Evolutionary conservation across 2,113 vertebrate species (phyloP).

Genomic region (Myrmecobius fasciatus): DNA sequence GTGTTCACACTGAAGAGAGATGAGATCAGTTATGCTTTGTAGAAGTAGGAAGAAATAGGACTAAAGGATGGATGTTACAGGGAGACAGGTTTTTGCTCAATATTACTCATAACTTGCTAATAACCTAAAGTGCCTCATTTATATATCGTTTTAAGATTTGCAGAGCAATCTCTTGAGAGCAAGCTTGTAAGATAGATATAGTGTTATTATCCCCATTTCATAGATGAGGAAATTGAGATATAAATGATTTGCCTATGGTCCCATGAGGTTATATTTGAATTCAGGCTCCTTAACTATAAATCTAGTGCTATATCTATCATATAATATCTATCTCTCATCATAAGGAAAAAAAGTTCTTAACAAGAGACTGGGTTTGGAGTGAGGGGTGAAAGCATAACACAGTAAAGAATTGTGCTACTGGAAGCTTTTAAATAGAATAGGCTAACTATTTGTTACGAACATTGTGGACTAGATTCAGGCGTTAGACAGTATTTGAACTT

Average conservation of each 20-base stretch:
- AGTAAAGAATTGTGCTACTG: neutral
- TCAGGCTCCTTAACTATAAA: neutral
- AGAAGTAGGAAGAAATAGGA: neutral
- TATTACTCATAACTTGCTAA: neutral
- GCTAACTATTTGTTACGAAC: neutral
- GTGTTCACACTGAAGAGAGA: neutral
- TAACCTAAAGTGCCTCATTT: neutral
- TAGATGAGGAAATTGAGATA: neutral
- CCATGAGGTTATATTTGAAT: neutral
- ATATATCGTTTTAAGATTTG: neutral
- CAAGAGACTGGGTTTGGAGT: neutral
- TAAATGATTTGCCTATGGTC: neutral
- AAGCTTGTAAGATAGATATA: neutral
- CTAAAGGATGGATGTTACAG: neutral
- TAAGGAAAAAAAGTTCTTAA: neutral
- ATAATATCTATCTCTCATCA: neutral
- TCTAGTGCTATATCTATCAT: neutral
- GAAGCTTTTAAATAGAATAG: neutral
- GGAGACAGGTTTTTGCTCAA: neutral
- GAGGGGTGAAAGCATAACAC: neutral
- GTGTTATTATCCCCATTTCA: neutral
- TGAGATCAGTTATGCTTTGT: neutral
- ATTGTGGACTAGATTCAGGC: neutral
- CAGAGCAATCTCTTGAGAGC: neutral
- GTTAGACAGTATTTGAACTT: neutral